Conservation (phyloP, 2,797 vertebrate species). For the Malacoraja senta region DNA sequence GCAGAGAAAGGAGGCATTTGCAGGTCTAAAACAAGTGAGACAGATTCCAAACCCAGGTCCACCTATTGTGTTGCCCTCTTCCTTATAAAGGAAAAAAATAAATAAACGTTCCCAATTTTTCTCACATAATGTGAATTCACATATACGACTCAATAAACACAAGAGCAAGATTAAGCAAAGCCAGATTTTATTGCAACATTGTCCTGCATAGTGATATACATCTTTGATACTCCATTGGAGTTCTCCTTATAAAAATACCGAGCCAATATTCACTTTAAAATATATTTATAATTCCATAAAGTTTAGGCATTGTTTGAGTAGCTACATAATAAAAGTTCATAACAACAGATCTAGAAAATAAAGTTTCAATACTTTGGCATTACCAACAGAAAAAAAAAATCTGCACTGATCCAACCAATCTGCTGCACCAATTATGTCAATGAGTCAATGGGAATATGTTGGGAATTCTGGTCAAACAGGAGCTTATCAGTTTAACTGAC, state of each 20-base stretch:
- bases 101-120: not conserved
- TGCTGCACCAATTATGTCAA: not conserved
- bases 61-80: not conserved
- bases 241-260: constrained; percentile 35
- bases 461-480: not conserved
- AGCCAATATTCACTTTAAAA: constrained; percentile 39
- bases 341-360: constrained; percentile 43
- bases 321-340: constrained; percentile 36
- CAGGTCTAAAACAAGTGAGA: not conserved
- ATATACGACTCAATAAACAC: not conserved
- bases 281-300: constrained; percentile 39
- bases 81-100: not conserved
- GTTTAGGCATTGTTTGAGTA: constrained; percentile 38
- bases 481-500: not conserved
- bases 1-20: not conserved
- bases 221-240: constrained; percentile 36
- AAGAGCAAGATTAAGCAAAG: constrained; percentile 35
- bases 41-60: not conserved
- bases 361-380: constrained; percentile 52
- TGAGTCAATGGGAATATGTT: not conserved
- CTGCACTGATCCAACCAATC: constrained; percentile 53
- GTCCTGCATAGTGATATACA: constrained; percentile 37
- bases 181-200: constrained; percentile 37
- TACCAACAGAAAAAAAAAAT: constrained; percentile 54
- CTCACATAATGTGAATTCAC: not conserved